Evolutionary conservation across 2,113 vertebrate genomes (phyloP).

Genomic region (Hippocampus barbouri): DNA sequence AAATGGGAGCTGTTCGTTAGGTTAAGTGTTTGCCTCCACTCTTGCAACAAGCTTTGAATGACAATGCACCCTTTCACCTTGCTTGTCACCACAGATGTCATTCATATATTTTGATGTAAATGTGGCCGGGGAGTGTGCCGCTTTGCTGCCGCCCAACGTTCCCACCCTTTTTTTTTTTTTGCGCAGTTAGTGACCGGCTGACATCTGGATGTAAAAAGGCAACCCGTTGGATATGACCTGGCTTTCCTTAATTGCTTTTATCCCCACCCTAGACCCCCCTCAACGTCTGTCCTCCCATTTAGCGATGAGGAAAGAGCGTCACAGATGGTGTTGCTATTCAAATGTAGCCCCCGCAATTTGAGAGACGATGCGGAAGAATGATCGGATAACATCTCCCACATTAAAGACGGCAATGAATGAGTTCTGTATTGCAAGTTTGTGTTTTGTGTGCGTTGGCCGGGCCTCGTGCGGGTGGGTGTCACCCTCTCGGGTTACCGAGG

Average conservation of each 20-base stretch:
- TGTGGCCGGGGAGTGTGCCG: not conserved
- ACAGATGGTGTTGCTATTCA: conserved; percentile 59
- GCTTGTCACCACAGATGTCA: not conserved
- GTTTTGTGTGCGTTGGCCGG: conserved; percentile 18
- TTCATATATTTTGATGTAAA: not conserved
- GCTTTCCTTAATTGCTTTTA: conserved; percentile 20
- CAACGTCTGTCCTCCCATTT: not conserved
- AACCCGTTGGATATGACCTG: not conserved
- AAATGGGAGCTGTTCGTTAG: not conserved
- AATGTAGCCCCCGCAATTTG: conserved; percentile 53
- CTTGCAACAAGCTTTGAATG: not conserved
- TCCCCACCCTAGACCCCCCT: not conserved
- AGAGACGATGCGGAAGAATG: conserved; percentile 33
- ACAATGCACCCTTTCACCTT: not conserved
- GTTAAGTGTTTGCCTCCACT: not conserved
- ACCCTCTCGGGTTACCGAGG: conserved; percentile 52
- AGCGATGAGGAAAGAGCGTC: conserved; percentile 24
- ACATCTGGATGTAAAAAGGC: not conserved
- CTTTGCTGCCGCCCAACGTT: not conserved
- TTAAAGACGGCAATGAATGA: conserved; percentile 52
- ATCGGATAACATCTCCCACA: conserved; percentile 45
- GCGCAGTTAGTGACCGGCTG: not conserved
- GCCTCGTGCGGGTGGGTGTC: conserved; percentile 13
- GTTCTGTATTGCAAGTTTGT: conserved; percentile 20
- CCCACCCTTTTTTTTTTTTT: not conserved